Conservation (phyloP, 2,888 invertebrate species). For the Odontomyia ornata region DNA sequence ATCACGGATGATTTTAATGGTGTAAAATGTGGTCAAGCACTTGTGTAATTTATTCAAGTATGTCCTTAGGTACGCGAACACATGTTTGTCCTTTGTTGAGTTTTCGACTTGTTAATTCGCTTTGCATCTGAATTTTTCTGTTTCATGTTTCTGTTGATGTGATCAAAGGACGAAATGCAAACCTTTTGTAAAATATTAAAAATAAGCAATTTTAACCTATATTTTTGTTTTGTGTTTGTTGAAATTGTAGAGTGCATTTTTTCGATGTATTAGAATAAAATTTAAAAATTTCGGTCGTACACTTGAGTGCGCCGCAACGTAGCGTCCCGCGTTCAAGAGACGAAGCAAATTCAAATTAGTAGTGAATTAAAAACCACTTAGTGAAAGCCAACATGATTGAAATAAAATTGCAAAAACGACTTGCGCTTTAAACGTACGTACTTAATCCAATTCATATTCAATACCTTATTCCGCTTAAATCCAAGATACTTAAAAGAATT, state of each 20-base stretch:
- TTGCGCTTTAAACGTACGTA: conserved; percentile 19
- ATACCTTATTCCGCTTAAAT: not conserved
- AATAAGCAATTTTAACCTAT: not conserved
- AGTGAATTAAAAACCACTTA: conserved; percentile 8
- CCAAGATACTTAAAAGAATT: not conserved
- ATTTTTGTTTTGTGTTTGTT: not conserved
- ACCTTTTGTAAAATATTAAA: conserved; percentile 3
- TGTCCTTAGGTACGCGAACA: not conserved
- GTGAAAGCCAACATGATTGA: not conserved
- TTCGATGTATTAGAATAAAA: not conserved
- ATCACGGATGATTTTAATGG: not conserved
- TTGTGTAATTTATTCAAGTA: not conserved
- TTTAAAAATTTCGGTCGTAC: not conserved
- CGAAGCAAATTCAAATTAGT: not conserved
- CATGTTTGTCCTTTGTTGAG: not conserved
- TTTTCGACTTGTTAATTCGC: not conserved
- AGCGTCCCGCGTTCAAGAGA: no score
- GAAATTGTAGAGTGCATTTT: not conserved
- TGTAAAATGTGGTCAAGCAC: not conserved
- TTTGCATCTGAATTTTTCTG: not conserved
- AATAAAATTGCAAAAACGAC: conserved; percentile 3
- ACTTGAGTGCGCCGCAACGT: no score
- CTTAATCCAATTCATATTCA: not conserved
- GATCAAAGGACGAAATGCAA: not conserved
- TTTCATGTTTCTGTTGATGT: not conserved